Evolutionary conservation across 2,797 vertebrate genomes (phyloP).

Genomic region (Mallotus villosus): DNA sequence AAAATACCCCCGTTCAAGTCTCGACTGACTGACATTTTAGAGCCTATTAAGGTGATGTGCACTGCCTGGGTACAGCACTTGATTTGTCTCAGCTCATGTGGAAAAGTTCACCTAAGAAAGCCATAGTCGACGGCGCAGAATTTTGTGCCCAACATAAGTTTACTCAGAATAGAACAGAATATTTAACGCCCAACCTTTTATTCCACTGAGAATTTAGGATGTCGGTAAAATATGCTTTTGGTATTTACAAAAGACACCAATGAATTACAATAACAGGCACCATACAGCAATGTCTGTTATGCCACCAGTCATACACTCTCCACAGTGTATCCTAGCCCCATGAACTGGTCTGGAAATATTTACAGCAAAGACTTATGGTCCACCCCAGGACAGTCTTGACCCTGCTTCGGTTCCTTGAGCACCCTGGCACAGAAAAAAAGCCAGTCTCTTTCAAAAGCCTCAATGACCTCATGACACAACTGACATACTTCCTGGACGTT

Average conservation of each 20-base stretch:
- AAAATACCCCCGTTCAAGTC: slow-evolving; percentile 10
- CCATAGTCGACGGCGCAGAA: slow-evolving; percentile 8
- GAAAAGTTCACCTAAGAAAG: slow-evolving; percentile 21
- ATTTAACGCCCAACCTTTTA: neutral
- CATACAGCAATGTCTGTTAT: neutral
- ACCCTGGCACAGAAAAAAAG: slow-evolving; percentile 64
- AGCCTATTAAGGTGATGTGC: slow-evolving; percentile 15
- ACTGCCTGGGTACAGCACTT: neutral
- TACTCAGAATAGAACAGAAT: neutral
- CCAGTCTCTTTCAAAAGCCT: slow-evolving; percentile 64
- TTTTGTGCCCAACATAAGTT: neutral
- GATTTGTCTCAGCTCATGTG: slow-evolving; percentile 12
- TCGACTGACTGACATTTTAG: neutral
- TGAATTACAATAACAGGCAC: neutral
- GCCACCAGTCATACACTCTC: neutral
- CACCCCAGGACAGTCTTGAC: slow-evolving; percentile 58
- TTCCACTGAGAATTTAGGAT: neutral
- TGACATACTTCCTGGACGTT: slow-evolving; percentile 70
- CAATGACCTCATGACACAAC: slow-evolving; percentile 55
- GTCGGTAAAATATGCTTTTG: neutral
- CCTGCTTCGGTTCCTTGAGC: slow-evolving; percentile 50
- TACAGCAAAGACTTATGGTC: slow-evolving; percentile 29
- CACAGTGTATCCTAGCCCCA: neutral
- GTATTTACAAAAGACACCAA: too few species aligned
- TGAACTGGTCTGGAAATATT: neutral